Conservation (phyloP, 2,888 invertebrate genomes). For the Cancer borealis region DNA sequence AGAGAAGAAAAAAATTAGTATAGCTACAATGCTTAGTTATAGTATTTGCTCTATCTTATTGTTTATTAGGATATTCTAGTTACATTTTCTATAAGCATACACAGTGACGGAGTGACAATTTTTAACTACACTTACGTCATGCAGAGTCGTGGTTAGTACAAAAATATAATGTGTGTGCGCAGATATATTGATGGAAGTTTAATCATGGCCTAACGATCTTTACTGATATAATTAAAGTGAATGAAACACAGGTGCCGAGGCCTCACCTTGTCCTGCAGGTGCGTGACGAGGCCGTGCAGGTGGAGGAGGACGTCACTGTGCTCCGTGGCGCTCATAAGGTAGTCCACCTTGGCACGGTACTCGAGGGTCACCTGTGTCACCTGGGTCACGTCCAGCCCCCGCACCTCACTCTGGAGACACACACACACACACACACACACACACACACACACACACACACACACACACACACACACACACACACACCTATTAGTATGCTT, state of each 20-base stretch:
- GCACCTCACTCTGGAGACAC: conserved; percentile 58
- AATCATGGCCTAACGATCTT: too few species aligned
- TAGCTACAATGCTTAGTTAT: too few species aligned
- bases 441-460: background rate
- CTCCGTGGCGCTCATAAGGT: conserved; percentile 62
- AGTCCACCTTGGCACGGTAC: conserved; percentile 61
- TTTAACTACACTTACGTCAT: too few species aligned
- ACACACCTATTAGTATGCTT: background rate
- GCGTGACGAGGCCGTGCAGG: conserved; percentile 61
- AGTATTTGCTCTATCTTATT: too few species aligned
- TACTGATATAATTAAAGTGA: too few species aligned
- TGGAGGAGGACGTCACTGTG: conserved; percentile 68
- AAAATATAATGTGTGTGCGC: too few species aligned
- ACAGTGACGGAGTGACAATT: too few species aligned
- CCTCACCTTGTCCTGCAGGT: conserved; percentile 68
- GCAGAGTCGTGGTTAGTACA: too few species aligned
- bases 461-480: background rate
- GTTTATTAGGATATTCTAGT: too few species aligned
- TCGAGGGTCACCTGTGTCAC: conserved; percentile 59
- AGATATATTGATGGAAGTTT: too few species aligned
- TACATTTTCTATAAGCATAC: too few species aligned
- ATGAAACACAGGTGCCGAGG: background rate
- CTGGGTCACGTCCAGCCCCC: conserved; percentile 59
- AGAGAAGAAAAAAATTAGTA: too few species aligned
- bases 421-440: background rate